Evolutionary conservation across 2,113 vertebrate genomes (phyloP).

Genomic region (Melanocharis versteri): DNA sequence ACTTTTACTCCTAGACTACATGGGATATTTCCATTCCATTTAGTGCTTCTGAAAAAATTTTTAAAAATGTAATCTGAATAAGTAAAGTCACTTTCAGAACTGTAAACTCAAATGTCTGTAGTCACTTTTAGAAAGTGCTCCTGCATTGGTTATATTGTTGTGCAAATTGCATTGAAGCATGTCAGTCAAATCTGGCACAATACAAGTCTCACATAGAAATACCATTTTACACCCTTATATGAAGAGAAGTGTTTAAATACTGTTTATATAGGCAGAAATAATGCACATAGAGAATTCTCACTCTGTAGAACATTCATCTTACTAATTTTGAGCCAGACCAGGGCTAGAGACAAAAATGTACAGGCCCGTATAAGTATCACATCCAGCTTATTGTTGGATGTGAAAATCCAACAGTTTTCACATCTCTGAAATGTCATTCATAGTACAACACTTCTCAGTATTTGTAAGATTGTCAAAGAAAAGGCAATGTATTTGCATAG

Average conservation of each 20-base stretch:
- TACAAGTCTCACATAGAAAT: background rate
- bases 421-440: background rate
- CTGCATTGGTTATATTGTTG: background rate
- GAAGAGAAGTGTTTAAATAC: background rate
- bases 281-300: background rate
- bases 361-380: background rate
- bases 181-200: background rate
- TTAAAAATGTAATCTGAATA: background rate
- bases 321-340: background rate
- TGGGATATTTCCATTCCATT: background rate
- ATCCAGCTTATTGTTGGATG: background rate
- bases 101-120: background rate
- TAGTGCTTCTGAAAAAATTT: background rate
- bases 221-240: background rate
- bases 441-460: background rate
- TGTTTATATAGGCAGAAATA: background rate
- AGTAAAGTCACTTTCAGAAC: background rate
- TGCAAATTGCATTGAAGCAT: background rate
- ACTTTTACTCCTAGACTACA: background rate
- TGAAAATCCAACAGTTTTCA: background rate
- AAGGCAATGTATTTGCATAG: background rate
- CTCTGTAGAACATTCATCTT: background rate
- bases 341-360: background rate
- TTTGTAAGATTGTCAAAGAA: background rate
- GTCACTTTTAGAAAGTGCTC: background rate